These are phyloP conservation scores for Nannobrachium achirus DNA, from an alignment of 2,113 vertebrate genomes.

Conservation along the genomic window DNA sequence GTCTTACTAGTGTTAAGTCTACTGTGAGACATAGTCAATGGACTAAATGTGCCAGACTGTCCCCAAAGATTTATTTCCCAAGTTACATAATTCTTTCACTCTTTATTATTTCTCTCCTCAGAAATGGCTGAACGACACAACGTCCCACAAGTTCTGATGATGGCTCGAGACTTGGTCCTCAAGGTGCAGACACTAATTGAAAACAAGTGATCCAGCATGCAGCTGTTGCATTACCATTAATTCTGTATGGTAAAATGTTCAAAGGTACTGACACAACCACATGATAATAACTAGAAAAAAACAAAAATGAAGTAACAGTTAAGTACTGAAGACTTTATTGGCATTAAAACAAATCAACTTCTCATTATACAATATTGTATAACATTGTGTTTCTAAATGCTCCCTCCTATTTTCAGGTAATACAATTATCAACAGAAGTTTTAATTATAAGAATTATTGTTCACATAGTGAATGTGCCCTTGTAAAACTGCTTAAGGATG, in stretches of 20 bases:
- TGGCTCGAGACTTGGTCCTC: conserved; percentile 93
- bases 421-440: conserved; percentile 56
- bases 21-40: no score
- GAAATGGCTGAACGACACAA: conserved; percentile 97
- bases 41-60: no score
- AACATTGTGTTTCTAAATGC: conserved; percentile 44
- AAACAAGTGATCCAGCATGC: conserved; percentile 89
- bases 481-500: conserved; percentile 71
- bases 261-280: conserved; percentile 17
- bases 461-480: conserved; percentile 72
- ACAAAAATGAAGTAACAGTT: conserved; percentile 26
- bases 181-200: conserved; percentile 98
- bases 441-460: conserved; percentile 59
- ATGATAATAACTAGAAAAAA: conserved; percentile 19
- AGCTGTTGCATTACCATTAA: not conserved
- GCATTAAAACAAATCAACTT: conserved; percentile 22
- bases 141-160: conserved; percentile 88
- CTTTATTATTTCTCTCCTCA: conserved; percentile 42
- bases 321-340: conserved; percentile 6
- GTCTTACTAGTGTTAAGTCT: no score
- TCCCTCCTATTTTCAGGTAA: conserved; percentile 60
- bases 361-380: conserved; percentile 42
- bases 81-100: not conserved
- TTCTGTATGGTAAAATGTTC: conserved; percentile 38
- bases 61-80: no score